phyloP scores from a whole-genome alignment of 2,113 vertebrate species.

The Monopterus albus region DNA sequence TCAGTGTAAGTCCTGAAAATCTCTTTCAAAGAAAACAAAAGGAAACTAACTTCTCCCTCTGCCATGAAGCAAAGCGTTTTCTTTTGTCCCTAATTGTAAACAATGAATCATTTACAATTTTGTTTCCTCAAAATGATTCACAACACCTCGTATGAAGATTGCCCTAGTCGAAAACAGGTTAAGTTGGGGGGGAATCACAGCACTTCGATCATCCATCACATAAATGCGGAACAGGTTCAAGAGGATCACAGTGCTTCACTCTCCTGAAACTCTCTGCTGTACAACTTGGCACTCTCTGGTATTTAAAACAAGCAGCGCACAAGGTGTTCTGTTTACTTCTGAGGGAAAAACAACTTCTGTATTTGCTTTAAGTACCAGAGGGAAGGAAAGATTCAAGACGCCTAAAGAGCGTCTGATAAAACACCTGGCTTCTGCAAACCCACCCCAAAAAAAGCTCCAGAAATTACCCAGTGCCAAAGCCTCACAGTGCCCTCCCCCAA shows the following conservation, averaged over 20 bases:
- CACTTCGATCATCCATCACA: slow-evolving; percentile 45
- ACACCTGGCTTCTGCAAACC: slow-evolving; percentile 50
- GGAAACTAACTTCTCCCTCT: slow-evolving; percentile 16
- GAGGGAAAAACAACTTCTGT: background rate
- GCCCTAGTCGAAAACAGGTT: slow-evolving; percentile 3
- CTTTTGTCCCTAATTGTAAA: slow-evolving; percentile 59
- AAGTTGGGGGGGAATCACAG: slow-evolving; percentile 10
- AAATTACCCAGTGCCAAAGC: slow-evolving; percentile 44
- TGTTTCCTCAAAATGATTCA: slow-evolving; percentile 55
- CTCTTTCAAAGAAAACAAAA: slow-evolving; percentile 39
- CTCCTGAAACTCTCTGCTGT: slow-evolving; percentile 25
- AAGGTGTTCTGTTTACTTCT: background rate
- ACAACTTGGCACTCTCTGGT: slow-evolving; percentile 22
- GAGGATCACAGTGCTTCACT: slow-evolving; percentile 45
- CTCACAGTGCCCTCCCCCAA: background rate
- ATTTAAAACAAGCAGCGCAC: slow-evolving; percentile 28
- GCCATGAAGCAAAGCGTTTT: slow-evolving; percentile 61
- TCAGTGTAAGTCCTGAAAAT: slow-evolving; percentile 78
- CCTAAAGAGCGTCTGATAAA: slow-evolving; percentile 36
- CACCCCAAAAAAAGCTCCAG: slow-evolving; percentile 29
- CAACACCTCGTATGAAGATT: slow-evolving; percentile 56
- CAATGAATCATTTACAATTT: slow-evolving; percentile 58
- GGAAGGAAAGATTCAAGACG: slow-evolving; percentile 34
- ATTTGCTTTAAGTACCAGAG: slow-evolving; percentile 55
- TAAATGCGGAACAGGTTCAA: slow-evolving; percentile 8